Conservation (phyloP, 2,888 invertebrate species). For the Xylota segnis region DNA sequence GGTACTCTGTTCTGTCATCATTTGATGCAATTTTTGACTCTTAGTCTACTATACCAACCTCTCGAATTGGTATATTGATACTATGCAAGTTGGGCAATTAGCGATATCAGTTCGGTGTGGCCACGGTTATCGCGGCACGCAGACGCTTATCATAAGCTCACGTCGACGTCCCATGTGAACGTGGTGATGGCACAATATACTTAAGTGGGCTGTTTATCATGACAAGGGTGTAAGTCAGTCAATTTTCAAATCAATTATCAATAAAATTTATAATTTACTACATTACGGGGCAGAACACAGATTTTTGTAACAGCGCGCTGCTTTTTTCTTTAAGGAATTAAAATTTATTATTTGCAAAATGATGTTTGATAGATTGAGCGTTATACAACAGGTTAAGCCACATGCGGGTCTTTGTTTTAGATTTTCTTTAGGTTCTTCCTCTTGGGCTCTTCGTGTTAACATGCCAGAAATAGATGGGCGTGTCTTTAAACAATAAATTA, state of each 20-base stretch:
- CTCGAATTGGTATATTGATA: constrained; percentile 23
- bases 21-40: constrained; percentile 20
- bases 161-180: constrained; percentile 28
- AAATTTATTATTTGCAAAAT: constrained; percentile 13
- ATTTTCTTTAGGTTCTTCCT: neutral
- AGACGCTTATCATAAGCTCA: constrained; percentile 65
- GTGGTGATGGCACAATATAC: constrained; percentile 44
- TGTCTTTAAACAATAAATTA: neutral
- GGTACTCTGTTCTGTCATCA: neutral
- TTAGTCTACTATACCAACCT: too few relatives aligned
- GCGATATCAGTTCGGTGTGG: constrained; percentile 23
- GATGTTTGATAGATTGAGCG: constrained; percentile 18
- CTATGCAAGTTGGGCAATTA: constrained; percentile 18
- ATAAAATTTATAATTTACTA: constrained; percentile 24
- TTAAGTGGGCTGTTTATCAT: constrained; percentile 42
- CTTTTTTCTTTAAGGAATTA: constrained; percentile 11
- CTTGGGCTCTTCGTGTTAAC: constrained; percentile 16
- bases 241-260: constrained; percentile 20
- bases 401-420: neutral
- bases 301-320: constrained; percentile 6
- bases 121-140: constrained; percentile 70
- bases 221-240: constrained; percentile 30
- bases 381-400: neutral
- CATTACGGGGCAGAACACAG: neutral
- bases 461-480: constrained; percentile 18